Evolutionary conservation across 1,140 invertebrate genomes (phyloP), one percentile per base, ranked within the genome.

Genomic region (Drosophila eugracilis): DNA sequence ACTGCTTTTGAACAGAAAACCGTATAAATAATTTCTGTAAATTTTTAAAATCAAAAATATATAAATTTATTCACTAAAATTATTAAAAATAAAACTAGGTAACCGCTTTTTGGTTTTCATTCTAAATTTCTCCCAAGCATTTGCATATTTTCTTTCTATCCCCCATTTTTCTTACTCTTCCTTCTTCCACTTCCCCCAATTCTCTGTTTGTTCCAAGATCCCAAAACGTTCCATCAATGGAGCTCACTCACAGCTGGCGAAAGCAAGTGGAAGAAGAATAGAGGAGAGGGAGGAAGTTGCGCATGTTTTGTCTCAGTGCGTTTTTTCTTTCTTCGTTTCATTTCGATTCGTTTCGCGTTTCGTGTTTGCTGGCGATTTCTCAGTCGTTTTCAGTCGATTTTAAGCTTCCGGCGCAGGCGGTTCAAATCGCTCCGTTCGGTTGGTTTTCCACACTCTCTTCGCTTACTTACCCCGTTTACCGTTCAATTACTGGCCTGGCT

Each of bases 371-470:
- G 54, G 26, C 26, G 52, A 42, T 60, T 58, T 41, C 52, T 28
- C 54, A 24, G 54, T 60, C 36, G n/a, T 37, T 30, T 58, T 60
- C n/a, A 37, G 19, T 53, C 49, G 48, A 39, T 32, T 72, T 86
- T 88, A 78, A 88, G 83, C 81, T 88, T 88, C 83, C 83, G 83
- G 83, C 83, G 83, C 83, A 88, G 78, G 83, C 83, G 83, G 83
- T 88, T 78, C 57, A 26, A 34, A 36, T 67, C 60, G 63, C 63
- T 67, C 26, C 63, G 80, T 53, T 72, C 60, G 47, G 50, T 62
- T 55, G 42, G 77, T 62, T n/a, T n/a, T n/a, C n/a, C n/a, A n/a
- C n/a, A n/a, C n/a, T n/a, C n/a, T n/a, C n/a, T n/a, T n/a, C n/a
- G n/a, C n/a, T 70, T 67, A 26, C 53, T 66, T 54, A 42, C 12